Conservation (phyloP, 1,140 invertebrate species). For the Drosophila eugracilis region DNA sequence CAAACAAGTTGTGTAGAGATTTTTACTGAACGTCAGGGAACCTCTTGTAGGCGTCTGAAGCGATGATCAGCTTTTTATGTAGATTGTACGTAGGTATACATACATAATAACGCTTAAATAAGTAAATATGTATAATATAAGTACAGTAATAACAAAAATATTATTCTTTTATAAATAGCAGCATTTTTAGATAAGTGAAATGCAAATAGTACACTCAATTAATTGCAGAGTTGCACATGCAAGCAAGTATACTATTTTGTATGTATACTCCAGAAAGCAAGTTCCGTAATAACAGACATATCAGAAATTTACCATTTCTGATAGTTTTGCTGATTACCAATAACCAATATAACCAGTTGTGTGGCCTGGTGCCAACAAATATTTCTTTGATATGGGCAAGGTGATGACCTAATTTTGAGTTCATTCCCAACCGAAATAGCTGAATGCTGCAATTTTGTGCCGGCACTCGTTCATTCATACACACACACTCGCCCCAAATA, state of each 20-base stretch:
- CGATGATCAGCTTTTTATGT: conserved; percentile 4
- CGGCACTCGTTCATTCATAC: conserved; percentile 1
- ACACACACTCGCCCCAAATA: conserved; percentile 3
- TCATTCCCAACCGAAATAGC: conserved; percentile 2
- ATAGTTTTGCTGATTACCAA: conserved; percentile 2
- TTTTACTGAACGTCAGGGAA: conserved; percentile 16
- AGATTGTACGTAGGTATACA: background rate
- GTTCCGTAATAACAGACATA: conserved; percentile 1
- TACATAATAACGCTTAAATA: too few species aligned
- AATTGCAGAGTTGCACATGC: conserved; percentile 25
- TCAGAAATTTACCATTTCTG: background rate
- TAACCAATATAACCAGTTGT: background rate
- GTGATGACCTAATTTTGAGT: conserved; percentile 29
- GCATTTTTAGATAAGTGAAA: too few species aligned
- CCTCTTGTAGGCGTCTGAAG: conserved; percentile 51
- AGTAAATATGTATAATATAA: too few species aligned
- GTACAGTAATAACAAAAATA: too few species aligned
- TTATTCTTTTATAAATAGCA: too few species aligned
- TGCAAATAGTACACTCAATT: too few species aligned
- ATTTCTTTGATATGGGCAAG: background rate
- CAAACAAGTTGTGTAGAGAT: conserved; percentile 63
- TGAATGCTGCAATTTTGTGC: conserved; percentile 6
- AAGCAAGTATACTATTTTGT: background rate
- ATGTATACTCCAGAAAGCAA: conserved; percentile 1
- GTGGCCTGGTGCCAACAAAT: background rate